Evolutionary conservation across 1,140 invertebrate species (phyloP).

Genomic region (Pogonus chalceus): DNA sequence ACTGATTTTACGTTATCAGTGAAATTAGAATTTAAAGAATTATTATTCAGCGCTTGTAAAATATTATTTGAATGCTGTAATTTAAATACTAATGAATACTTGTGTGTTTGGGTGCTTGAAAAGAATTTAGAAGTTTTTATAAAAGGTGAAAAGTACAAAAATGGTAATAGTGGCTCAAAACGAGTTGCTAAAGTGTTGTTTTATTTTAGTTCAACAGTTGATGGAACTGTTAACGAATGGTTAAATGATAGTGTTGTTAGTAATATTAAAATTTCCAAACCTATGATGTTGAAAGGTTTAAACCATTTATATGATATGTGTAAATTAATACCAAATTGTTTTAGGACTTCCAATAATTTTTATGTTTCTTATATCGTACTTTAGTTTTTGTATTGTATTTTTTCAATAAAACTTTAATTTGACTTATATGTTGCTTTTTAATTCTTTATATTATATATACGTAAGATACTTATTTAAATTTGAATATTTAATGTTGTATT

Average conservation of each 20-base stretch:
- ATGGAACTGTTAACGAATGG: slow-evolving; percentile 39
- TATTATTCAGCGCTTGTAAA: slow-evolving; percentile 38
- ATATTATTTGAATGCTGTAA: slow-evolving; percentile 25
- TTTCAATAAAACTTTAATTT: neutral
- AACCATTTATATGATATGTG: slow-evolving; percentile 43
- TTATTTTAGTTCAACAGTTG: slow-evolving; percentile 32
- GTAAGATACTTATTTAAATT: too few species aligned
- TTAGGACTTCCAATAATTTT: slow-evolving; percentile 40
- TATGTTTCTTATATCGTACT: slow-evolving; percentile 41
- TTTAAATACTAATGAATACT: slow-evolving; percentile 28
- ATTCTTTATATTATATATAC: too few species aligned
- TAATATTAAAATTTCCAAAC: slow-evolving; percentile 40
- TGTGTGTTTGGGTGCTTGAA: slow-evolving; percentile 45
- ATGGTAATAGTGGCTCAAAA: slow-evolving; percentile 28
- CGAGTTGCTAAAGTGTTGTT: slow-evolving; percentile 39
- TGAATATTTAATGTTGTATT: too few species aligned
- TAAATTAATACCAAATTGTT: slow-evolving; percentile 40
- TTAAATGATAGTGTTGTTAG: slow-evolving; percentile 36
- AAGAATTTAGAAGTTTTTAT: slow-evolving; percentile 38
- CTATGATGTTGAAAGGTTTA: slow-evolving; percentile 39
- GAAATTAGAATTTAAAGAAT: slow-evolving; percentile 37
- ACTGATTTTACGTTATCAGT: slow-evolving; percentile 41
- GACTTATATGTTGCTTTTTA: too few species aligned
- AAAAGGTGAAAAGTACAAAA: slow-evolving; percentile 11
- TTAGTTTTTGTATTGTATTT: slow-evolving; percentile 9